Conservation (phyloP, 1,140 invertebrate genomes). For the Cydia fagiglandana region DNA sequence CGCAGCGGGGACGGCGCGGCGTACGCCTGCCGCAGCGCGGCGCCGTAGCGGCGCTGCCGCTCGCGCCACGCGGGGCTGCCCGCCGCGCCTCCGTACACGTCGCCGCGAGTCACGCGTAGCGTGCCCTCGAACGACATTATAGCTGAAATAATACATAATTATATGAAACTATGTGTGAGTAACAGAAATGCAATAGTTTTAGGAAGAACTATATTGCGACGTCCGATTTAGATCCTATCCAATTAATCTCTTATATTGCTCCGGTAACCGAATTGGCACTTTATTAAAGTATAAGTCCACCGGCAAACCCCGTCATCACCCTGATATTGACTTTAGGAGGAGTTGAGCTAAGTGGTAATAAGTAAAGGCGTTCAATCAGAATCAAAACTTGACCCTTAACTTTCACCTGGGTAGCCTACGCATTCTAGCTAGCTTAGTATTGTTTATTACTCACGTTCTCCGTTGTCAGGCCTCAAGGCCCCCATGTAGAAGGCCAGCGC, state of each 20-base stretch:
- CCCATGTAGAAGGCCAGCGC: conserved; percentile 89
- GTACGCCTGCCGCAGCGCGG: conserved; percentile 81
- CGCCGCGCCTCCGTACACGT: conserved; percentile 80
- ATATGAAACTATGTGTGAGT: conserved; percentile 11
- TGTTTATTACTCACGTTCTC: conserved; percentile 67
- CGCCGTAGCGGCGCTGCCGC: conserved; percentile 78
- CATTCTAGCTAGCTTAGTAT: neutral
- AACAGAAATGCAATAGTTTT: too few species aligned
- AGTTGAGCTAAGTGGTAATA: too few species aligned
- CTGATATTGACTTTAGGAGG: too few species aligned
- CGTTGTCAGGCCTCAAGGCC: conserved; percentile 78
- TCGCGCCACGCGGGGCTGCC: conserved; percentile 65
- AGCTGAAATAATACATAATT: conserved; percentile 75
- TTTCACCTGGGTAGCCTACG: too few species aligned
- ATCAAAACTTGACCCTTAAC: too few species aligned
- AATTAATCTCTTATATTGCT: too few species aligned
- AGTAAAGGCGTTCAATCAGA: too few species aligned
- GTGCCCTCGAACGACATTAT: conserved; percentile 85
- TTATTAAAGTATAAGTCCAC: too few species aligned
- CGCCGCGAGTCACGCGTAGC: conserved; percentile 83
- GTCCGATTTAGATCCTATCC: too few species aligned
- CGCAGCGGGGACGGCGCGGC: conserved; percentile 77
- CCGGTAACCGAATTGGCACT: too few species aligned
- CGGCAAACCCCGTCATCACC: too few species aligned
- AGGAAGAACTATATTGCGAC: too few species aligned